Percentiles rank a stretch among this genome's conserved stretches.
phyloP scores from a whole-genome alignment of 2,888 invertebrate genomes.

The Argynnis bischoffii region DNA sequence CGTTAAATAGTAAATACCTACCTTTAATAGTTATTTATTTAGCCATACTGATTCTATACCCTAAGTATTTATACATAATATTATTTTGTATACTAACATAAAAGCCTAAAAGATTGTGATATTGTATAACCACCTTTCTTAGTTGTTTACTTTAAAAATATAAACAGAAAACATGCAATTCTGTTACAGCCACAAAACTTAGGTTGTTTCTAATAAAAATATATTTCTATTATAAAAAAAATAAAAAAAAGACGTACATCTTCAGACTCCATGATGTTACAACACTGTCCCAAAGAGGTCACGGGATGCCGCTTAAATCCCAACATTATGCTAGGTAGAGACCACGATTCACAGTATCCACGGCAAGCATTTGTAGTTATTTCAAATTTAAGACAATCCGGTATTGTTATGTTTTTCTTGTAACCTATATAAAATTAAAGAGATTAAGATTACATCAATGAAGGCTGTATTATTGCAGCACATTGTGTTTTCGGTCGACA shows the following conservation, averaged over 20 bases:
- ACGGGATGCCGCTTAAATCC: conserved; percentile 83
- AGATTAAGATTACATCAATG: neutral
- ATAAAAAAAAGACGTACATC: conserved; percentile 75
- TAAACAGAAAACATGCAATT: conserved; percentile 48
- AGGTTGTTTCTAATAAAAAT: too few species aligned
- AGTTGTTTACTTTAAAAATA: neutral
- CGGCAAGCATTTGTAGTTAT: conserved; percentile 94
- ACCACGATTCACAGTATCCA: conserved; percentile 93
- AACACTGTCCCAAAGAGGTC: conserved; percentile 92
- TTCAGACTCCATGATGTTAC: conserved; percentile 94
- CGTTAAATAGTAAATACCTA: too few species aligned
- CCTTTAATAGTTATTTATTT: too few species aligned
- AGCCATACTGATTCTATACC: too few species aligned
- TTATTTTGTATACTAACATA: too few species aligned
- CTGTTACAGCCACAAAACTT: too few species aligned
- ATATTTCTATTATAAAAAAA: too few species aligned
- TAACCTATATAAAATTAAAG: conserved; percentile 81
- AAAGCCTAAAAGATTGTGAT: too few species aligned
- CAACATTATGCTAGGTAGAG: conserved; percentile 87
- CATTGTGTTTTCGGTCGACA: neutral
- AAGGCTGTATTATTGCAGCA: neutral
- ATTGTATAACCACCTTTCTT: neutral
- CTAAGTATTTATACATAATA: too few species aligned
- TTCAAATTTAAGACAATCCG: conserved; percentile 91
- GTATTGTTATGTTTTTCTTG: conserved; percentile 90